Evolutionary conservation across 2,888 invertebrate genomes (phyloP).

Genomic region (Erpobdella octoculata): DNA sequence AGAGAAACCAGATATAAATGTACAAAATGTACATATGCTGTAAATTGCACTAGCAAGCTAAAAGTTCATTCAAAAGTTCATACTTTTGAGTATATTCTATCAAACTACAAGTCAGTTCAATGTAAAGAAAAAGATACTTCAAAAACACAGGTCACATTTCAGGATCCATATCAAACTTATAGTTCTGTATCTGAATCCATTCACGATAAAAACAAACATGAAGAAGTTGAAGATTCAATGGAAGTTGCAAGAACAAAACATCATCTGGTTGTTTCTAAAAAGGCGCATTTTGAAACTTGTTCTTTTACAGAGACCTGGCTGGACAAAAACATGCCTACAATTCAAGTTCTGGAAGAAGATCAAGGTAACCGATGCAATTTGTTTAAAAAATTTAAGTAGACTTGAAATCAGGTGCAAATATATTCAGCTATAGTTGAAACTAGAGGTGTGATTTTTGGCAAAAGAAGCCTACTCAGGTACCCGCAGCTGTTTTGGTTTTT

Average conservation of each 20-base stretch:
- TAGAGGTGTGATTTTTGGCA: too few relatives aligned
- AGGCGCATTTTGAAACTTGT: neutral
- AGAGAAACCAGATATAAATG: constrained; percentile 7
- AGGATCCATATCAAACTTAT: neutral
- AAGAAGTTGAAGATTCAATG: constrained; percentile 14
- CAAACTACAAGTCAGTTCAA: neutral
- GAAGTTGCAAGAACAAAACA: neutral
- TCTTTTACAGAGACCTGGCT: neutral
- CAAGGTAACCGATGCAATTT: too few relatives aligned
- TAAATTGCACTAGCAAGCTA: neutral
- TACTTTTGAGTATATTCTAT: neutral
- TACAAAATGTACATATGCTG: neutral
- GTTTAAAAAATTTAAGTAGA: too few relatives aligned
- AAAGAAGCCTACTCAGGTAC: too few relatives aligned
- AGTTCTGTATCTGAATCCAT: too few relatives aligned
- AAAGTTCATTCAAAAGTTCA: constrained; percentile 7
- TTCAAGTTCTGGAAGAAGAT: neutral
- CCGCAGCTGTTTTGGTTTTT: too few relatives aligned
- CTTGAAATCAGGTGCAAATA: too few relatives aligned
- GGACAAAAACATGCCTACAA: constrained; percentile 6
- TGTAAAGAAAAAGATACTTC: neutral
- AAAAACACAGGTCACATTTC: too few relatives aligned
- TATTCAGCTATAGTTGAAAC: too few relatives aligned
- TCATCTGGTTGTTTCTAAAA: neutral
- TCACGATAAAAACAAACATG: neutral